These are phyloP conservation scores for Terrapene triunguis DNA, from an alignment of 2,113 vertebrate species.

Conservation along the genomic window DNA sequence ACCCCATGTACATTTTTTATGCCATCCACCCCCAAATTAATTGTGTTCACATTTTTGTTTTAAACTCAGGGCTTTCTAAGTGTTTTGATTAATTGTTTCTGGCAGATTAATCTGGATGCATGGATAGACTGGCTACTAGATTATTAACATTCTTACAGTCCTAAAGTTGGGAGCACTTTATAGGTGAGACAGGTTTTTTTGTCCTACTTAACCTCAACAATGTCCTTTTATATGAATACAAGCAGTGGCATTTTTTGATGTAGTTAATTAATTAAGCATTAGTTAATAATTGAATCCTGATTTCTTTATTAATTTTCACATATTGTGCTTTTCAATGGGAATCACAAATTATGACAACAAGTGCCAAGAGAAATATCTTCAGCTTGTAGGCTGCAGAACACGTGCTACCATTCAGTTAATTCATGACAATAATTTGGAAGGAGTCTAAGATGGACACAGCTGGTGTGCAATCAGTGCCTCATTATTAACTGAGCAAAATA, in stretches of 20 bases:
- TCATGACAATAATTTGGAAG: conserved; percentile 35
- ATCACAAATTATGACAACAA: not conserved
- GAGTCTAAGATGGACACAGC: not conserved
- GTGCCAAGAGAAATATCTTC: conserved; percentile 5
- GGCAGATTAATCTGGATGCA: conserved; percentile 49
- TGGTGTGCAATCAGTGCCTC: not conserved
- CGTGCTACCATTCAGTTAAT: not conserved
- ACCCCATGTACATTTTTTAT: not conserved
- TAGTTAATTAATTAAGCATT: not conserved
- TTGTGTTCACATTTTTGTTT: not conserved
- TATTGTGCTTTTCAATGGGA: conserved; percentile 10
- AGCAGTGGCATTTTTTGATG: not conserved
- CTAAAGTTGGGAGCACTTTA: not conserved
- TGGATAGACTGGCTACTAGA: conserved; percentile 36
- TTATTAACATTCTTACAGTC: conserved; percentile 23
- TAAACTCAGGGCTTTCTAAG: conserved; percentile 10
- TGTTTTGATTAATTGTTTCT: conserved; percentile 57
- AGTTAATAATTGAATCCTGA: not conserved
- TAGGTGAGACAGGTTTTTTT: conserved; percentile 9
- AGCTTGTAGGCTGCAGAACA: not conserved
- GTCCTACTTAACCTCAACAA: conserved; percentile 7
- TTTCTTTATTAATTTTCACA: conserved; percentile 19
- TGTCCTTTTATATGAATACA: not conserved
- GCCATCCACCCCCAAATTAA: not conserved
- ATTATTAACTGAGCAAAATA: conserved; percentile 14